Conservation (phyloP, 2,113 vertebrate genomes). For the Taxidea taxus region DNA sequence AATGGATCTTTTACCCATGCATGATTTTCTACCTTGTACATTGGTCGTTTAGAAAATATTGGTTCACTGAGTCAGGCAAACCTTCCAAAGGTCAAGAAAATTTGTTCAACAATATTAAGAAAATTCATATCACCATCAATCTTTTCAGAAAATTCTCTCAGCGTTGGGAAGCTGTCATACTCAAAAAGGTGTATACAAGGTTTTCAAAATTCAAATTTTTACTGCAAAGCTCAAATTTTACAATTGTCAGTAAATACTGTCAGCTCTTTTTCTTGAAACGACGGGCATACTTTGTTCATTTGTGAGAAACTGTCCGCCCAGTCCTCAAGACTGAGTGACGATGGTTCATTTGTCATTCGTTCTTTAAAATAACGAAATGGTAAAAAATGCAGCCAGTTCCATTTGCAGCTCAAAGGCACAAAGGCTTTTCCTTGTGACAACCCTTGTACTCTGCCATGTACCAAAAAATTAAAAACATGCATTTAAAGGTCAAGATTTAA, state of each 20-base stretch:
- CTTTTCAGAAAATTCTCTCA: neutral
- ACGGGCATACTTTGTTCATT: neutral
- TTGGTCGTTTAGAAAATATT: neutral
- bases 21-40: neutral
- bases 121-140: neutral
- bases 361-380: neutral
- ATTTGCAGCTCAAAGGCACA: neutral
- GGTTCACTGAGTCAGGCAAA: neutral
- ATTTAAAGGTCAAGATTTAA: neutral
- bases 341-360: neutral
- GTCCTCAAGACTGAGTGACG: neutral
- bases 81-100: neutral
- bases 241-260: neutral
- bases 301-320: neutral
- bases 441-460: neutral
- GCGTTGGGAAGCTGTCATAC: neutral
- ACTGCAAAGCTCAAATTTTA: neutral
- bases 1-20: neutral
- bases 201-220: slow-evolving; percentile 19
- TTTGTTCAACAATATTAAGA: neutral
- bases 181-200: neutral
- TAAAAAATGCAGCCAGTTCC: neutral
- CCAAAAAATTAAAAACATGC: neutral
- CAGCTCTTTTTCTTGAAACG: slow-evolving; percentile 1
- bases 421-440: neutral